A percentile compares a stretch with the other conserved stretches of the same genome.
Evolutionary conservation across 1,140 invertebrate species (phyloP).

Genomic region (Ceratina australensis): DNA sequence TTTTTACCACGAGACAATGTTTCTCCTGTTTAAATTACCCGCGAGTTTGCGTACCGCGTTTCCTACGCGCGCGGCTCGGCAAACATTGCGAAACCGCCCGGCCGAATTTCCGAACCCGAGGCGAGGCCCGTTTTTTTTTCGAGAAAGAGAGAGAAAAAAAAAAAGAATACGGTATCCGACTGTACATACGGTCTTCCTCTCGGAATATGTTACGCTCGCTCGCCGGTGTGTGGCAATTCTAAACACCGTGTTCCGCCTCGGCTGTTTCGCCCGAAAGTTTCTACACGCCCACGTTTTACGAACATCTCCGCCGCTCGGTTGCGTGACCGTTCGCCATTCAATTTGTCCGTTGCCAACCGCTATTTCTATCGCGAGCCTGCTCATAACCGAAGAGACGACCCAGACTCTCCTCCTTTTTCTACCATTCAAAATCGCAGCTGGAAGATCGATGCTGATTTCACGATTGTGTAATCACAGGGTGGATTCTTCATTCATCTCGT

Average conservation of each 20-base stretch:
- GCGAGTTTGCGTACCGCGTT: not conserved
- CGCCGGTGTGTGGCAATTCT: not conserved
- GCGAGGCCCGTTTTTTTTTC: too few species aligned
- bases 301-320: conserved; percentile 41
- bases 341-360: conserved; percentile 18
- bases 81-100: conserved; percentile 28
- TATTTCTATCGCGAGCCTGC: conserved; percentile 14
- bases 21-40: conserved; percentile 34
- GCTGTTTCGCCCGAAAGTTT: conserved; percentile 23
- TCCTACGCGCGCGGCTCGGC: not conserved
- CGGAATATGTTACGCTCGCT: not conserved
- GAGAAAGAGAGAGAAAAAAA: too few species aligned
- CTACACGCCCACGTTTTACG: conserved; percentile 35
- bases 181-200: too few species aligned
- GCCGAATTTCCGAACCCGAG: conserved; percentile 6
- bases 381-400: not conserved
- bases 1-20: conserved; percentile 17
- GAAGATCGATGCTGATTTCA: too few species aligned
- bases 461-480: too few species aligned
- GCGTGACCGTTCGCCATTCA: conserved; percentile 34
- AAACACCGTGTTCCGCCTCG: conserved; percentile 29
- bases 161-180: too few species aligned
- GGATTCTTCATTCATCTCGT: too few species aligned
- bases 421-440: not conserved
- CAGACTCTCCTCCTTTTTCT: not conserved